Evolutionary conservation across 2,797 vertebrate species (phyloP).

Genomic region (Catharus ustulatus): DNA sequence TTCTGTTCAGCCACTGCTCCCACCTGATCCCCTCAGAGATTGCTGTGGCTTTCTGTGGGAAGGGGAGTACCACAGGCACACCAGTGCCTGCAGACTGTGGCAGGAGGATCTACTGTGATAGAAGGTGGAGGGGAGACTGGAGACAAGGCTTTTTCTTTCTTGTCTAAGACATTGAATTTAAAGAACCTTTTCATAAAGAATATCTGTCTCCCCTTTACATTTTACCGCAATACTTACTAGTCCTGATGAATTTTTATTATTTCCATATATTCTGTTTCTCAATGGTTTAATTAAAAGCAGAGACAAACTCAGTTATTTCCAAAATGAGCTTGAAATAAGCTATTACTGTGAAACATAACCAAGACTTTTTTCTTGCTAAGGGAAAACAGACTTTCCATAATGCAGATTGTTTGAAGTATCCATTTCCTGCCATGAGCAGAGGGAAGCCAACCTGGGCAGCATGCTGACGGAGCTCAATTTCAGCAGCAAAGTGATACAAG

Average conservation of each 20-base stretch:
- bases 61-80: not conserved
- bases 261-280: not conserved
- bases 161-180: not conserved
- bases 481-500: too few species aligned
- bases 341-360: not conserved
- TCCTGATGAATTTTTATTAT: too few species aligned
- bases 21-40: not conserved
- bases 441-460: too few species aligned
- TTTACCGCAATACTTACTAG: not conserved
- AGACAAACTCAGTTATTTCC: not conserved
- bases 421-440: too few species aligned
- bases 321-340: not conserved
- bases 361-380: not conserved
- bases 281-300: not conserved
- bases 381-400: not conserved
- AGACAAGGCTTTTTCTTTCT: not conserved
- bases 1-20: not conserved
- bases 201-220: not conserved
- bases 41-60: not conserved
- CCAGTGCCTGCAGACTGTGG: not conserved
- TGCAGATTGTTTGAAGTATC: not conserved
- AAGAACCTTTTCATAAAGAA: not conserved
- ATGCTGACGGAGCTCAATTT: too few species aligned
- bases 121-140: not conserved
- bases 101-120: not conserved